Evolutionary conservation across 2,888 invertebrate species (phyloP), one percentile per base, ranked within the genome.

Genomic region (Hermodice carunculata): DNA sequence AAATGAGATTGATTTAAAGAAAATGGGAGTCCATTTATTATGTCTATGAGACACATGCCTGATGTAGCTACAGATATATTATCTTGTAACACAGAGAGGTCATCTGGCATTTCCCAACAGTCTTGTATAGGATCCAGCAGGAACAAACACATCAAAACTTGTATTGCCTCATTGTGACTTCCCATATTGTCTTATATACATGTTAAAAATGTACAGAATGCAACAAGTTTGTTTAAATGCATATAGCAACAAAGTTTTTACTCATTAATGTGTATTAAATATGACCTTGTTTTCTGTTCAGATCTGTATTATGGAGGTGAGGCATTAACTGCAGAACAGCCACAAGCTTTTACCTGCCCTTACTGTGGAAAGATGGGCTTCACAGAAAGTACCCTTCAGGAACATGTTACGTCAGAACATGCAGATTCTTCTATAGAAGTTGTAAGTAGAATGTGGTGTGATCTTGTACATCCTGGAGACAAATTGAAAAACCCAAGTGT

Each of bases 281-380:
- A 3, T 3, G 24, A 28, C 17, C 24, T 51, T 42, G 65, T 74
- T 66, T 37, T 60, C 60, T 69, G 87, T 89, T 42, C 86, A 94
- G 95, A 97, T 88, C 88, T 96, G 76, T 96, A 94, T 88, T 98
- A 96, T 90, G 96, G 96, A 70, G 97, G 97, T 70, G 98, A 98
- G 88, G 92, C 94, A 81, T 89, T 95, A 61, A 81, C 85, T 78
- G 90, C 94, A 78, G 97, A 96, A 85, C 94, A 96, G 86, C 95
- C 95, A 74, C 96, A 96, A 88, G 94, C 97, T 72, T 95, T 96
- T 87, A 96, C 98, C 74, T 99, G 98, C 89, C 98, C 98, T 48
- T 96, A 95, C 87, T 99, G 98, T 88, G 94, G 95, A 81, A 92
- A 92, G 82, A 94, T 96, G 94, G 98, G 98, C 59, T 95, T 94